These are phyloP conservation scores for Catocala sponsa DNA, from an alignment of 2,888 invertebrate species.

Conservation along the genomic window DNA sequence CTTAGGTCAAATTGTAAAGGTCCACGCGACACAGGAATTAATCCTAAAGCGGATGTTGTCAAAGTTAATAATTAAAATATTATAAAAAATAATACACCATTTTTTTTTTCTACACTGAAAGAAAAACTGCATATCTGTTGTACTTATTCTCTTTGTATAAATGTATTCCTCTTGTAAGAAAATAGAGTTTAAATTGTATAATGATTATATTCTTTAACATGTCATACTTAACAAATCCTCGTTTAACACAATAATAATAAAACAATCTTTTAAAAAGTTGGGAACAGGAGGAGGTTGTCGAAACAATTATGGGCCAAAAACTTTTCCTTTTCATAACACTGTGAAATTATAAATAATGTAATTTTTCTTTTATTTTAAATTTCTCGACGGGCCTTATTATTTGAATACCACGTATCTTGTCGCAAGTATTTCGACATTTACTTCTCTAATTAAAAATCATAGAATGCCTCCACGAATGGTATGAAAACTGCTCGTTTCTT, in stretches of 20 bases:
- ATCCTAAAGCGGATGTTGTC: no score
- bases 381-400: slow-evolving; percentile 24
- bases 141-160: no score
- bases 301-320: slow-evolving; percentile 1
- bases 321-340: slow-evolving; percentile 8
- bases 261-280: slow-evolving; percentile 4
- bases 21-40: no score
- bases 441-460: slow-evolving; percentile 43
- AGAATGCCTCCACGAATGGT: slow-evolving; percentile 34
- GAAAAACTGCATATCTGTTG: no score
- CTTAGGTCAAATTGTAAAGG: no score
- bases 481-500: slow-evolving; percentile 14
- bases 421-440: slow-evolving; percentile 32
- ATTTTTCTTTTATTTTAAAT: slow-evolving; percentile 30
- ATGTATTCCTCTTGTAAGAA: no score
- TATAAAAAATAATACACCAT: no score
- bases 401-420: slow-evolving; percentile 31
- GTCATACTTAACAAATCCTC: no score
- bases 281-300: background rate
- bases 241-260: background rate
- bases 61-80: no score
- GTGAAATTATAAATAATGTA: slow-evolving; percentile 9
- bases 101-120: no score
- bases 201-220: no score
- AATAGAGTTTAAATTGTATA: no score